A percentile compares a stretch with the other conserved stretches of the same genome.
Conservation (phyloP, 2,888 invertebrate genomes). For the Drosophila kambysellisi region DNA sequence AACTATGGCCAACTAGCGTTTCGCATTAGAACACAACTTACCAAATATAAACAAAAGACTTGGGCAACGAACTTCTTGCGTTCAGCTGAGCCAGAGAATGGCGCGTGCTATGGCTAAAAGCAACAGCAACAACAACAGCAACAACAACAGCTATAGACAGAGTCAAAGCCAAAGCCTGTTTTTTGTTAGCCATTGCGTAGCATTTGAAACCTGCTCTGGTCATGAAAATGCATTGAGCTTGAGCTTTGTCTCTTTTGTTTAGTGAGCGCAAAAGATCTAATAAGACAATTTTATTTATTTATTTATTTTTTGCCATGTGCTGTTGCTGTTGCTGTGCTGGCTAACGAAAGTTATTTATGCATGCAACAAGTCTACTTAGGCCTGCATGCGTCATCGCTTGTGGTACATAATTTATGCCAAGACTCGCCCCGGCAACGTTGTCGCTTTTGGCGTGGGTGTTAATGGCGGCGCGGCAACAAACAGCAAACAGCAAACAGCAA, state of each 20-base stretch:
- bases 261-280: slow-evolving; percentile 8
- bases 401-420: slow-evolving; percentile 79
- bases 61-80: slow-evolving; percentile 76
- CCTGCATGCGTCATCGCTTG: slow-evolving; percentile 81
- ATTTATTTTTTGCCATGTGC: slow-evolving; percentile 53
- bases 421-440: slow-evolving; percentile 54
- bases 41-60: slow-evolving; percentile 79
- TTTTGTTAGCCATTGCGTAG: slow-evolving; percentile 68
- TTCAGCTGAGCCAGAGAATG: slow-evolving; percentile 68
- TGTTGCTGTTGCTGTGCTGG: slow-evolving; percentile 15
- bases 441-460: slow-evolving; percentile 69
- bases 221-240: slow-evolving; percentile 69
- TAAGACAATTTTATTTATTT: slow-evolving; percentile 1
- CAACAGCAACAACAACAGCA: slow-evolving; percentile 20
- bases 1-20: slow-evolving; percentile 51
- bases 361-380: slow-evolving; percentile 81
- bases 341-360: slow-evolving; percentile 83
- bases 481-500: slow-evolving; percentile 41
- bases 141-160: slow-evolving; percentile 15
- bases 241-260: slow-evolving; percentile 22
- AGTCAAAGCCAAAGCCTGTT: slow-evolving; percentile 66
- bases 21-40: slow-evolving; percentile 70
- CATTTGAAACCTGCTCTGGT: slow-evolving; percentile 78
- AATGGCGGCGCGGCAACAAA: slow-evolving; percentile 67
- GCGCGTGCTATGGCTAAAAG: slow-evolving; percentile 75